A percentile compares a stretch with the other conserved stretches of the same genome.
Evolutionary conservation across 2,113 vertebrate genomes (phyloP).

Genomic region (Sclerurus mexicanus): DNA sequence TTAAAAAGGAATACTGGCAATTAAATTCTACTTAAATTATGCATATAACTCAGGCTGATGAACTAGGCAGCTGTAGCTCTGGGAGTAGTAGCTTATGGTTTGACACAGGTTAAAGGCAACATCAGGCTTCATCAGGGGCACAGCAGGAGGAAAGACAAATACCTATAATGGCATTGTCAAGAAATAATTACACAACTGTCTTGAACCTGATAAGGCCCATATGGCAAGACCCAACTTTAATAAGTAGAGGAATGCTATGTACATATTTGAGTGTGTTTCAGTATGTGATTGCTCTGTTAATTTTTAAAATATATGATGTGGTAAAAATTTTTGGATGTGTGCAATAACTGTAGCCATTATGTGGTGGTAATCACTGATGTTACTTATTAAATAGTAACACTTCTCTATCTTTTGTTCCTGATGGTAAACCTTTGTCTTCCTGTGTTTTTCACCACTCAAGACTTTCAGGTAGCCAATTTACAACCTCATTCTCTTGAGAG

Average conservation of each 20-base stretch:
- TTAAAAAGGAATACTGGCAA: not conserved
- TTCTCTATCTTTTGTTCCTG: not conserved
- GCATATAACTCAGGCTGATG: not conserved
- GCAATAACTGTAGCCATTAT: not conserved
- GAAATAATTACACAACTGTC: not conserved
- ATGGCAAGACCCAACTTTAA: not conserved
- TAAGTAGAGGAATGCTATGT: not conserved
- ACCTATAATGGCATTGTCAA: not conserved
- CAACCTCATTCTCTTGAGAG: not conserved
- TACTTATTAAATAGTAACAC: not conserved
- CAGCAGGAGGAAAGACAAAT: not conserved
- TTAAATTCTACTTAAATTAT: not conserved
- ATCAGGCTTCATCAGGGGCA: not conserved
- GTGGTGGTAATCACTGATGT: not conserved
- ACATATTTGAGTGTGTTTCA: not conserved
- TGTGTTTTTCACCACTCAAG: not conserved
- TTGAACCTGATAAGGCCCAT: not conserved
- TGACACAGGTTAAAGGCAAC: not conserved
- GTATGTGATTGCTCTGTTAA: not conserved
- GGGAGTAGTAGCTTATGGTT: not conserved
- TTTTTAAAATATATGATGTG: not conserved
- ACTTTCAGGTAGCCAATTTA: conserved; percentile 38
- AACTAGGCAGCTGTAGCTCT: not conserved
- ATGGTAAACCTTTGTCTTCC: conserved; percentile 10
- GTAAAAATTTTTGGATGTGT: not conserved